These are phyloP conservation scores for Entomobrya multifasciata DNA, from an alignment of 2,888 invertebrate species.

Conservation along the genomic window DNA sequence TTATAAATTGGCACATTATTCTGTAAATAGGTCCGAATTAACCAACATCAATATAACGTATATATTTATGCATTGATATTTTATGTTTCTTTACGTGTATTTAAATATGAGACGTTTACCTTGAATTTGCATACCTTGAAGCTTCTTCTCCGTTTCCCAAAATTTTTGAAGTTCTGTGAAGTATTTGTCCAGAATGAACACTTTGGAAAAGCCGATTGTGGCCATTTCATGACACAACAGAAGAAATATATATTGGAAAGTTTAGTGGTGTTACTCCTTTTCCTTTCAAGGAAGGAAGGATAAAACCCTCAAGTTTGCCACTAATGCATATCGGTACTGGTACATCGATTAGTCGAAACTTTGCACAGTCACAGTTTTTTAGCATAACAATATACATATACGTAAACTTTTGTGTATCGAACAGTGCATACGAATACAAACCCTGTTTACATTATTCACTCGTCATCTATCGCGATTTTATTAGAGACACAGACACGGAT, in stretches of 20 bases:
- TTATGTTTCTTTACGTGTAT: too few species aligned
- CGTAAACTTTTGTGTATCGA: too few species aligned
- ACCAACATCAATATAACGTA: too few species aligned
- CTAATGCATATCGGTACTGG: not conserved
- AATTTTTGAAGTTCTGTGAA: slow-evolving; percentile 98
- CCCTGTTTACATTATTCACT: not conserved
- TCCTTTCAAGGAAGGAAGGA: slow-evolving; percentile 10
- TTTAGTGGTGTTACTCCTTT: slow-evolving; percentile 21
- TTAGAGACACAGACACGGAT: not conserved
- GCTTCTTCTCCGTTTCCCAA: slow-evolving; percentile 97
- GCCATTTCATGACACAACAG: slow-evolving; percentile 85
- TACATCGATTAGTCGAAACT: not conserved
- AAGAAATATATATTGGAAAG: slow-evolving; percentile 3
- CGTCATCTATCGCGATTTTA: not conserved
- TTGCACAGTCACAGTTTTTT: not conserved
- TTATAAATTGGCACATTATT: too few species aligned
- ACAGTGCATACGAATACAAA: too few species aligned
- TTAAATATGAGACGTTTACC: too few species aligned
- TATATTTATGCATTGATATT: too few species aligned
- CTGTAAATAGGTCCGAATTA: too few species aligned
- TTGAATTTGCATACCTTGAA: slow-evolving; percentile 88
- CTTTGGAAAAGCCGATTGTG: slow-evolving; percentile 96
- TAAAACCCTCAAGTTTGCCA: not conserved
- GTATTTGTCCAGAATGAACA: slow-evolving; percentile 98
- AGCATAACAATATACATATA: not conserved